Conservation (phyloP, 2,797 vertebrate genomes). For the Peromyscus nudipes region DNA sequence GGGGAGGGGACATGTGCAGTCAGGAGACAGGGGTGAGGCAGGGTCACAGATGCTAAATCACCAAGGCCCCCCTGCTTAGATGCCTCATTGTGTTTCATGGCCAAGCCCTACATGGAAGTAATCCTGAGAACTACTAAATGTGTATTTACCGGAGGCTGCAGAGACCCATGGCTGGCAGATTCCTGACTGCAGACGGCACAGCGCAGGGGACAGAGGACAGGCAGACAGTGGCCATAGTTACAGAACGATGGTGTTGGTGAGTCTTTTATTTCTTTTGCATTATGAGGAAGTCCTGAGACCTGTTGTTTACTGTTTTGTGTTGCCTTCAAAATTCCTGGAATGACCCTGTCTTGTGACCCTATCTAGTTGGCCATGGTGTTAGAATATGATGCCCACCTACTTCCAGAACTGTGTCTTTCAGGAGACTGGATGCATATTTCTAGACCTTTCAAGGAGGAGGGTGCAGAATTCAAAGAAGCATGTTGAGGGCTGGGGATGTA, state of each 20-base stretch:
- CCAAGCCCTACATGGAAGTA: constrained; percentile 76
- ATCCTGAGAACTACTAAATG: constrained; percentile 79
- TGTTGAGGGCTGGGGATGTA: too few relatives aligned
- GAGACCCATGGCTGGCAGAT: constrained; percentile 67
- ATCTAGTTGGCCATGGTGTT: neutral
- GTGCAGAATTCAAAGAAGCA: neutral
- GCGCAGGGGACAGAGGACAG: neutral
- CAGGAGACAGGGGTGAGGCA: neutral
- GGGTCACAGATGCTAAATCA: neutral
- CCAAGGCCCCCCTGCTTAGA: constrained; percentile 73
- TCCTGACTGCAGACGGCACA: constrained; percentile 13
- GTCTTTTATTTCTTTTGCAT: neutral
- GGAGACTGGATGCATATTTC: neutral
- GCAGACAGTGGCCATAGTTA: neutral
- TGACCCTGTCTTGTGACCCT: neutral
- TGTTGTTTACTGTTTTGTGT: constrained; percentile 30
- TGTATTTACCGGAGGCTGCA: constrained; percentile 71
- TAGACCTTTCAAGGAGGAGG: neutral
- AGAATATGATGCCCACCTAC: neutral
- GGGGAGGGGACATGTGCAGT: constrained; percentile 64
- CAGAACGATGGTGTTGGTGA: neutral
- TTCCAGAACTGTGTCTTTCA: neutral
- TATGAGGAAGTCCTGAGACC: neutral
- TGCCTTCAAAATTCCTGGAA: constrained; percentile 44
- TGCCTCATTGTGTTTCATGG: constrained; percentile 79